Conservation (phyloP, 2,888 invertebrate genomes). For the Onchidella celtica region DNA sequence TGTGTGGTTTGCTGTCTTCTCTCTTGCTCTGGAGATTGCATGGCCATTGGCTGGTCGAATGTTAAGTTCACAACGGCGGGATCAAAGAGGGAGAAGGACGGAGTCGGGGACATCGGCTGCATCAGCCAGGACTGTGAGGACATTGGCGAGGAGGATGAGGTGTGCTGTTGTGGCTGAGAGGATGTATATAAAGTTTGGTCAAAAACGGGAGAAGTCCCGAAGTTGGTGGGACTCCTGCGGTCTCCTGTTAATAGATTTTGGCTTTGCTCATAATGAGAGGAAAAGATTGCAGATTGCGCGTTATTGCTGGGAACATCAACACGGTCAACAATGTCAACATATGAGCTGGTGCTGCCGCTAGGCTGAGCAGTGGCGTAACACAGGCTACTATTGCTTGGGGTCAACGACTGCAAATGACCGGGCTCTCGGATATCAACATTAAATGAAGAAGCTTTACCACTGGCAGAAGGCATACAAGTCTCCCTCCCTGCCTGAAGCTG, state of each 20-base stretch:
- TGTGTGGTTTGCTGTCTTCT: no score
- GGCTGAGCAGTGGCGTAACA: neutral
- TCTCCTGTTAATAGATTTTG: neutral
- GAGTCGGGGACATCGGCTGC: constrained; percentile 17
- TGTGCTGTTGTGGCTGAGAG: neutral
- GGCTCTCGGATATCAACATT: neutral
- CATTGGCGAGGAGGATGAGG: neutral
- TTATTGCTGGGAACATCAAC: constrained; percentile 17
- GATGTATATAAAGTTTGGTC: neutral
- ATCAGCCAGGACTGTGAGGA: constrained; percentile 1
- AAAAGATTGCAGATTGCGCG: constrained; percentile 4
- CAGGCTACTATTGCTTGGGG: neutral
- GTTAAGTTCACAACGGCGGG: neutral
- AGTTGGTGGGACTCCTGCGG: neutral
- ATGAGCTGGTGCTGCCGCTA: neutral
- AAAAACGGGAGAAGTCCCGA: neutral
- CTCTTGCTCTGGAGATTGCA: neutral
- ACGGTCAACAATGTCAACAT: constrained; percentile 23
- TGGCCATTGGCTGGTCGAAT: neutral
- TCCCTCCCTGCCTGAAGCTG: neutral
- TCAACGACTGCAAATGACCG: neutral
- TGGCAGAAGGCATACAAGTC: neutral
- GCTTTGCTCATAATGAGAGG: neutral
- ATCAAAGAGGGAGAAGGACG: constrained; percentile 30
- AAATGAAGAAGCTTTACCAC: neutral